A percentile compares a stretch with the other conserved stretches of the same genome.
phyloP scores from a whole-genome alignment of 1,140 invertebrate species.

The Vanessa tameamea region DNA sequence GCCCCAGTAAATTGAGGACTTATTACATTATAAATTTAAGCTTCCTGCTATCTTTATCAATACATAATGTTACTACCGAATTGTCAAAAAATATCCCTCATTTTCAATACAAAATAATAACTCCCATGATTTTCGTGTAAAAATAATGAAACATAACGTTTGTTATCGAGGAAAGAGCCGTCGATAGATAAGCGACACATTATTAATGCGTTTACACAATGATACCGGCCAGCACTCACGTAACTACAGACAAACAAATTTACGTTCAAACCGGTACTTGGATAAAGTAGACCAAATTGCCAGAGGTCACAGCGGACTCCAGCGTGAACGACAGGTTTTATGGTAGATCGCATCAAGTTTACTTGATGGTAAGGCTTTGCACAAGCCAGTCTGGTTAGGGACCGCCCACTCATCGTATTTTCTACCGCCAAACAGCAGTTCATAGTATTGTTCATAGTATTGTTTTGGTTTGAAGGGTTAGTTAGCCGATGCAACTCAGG shows the following conservation, averaged over 20 bases:
- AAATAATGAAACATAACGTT: slow-evolving; percentile 34
- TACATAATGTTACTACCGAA: background rate
- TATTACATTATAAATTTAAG: too few species aligned
- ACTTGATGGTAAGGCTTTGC: too few species aligned
- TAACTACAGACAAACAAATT: slow-evolving; percentile 31
- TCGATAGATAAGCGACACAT: slow-evolving; percentile 36
- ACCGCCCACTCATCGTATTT: too few species aligned
- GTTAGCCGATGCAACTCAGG: too few species aligned
- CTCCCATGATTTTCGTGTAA: slow-evolving; percentile 32
- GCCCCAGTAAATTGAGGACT: background rate
- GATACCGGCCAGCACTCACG: slow-evolving; percentile 38
- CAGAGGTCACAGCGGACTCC: too few species aligned
- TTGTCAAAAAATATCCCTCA: background rate
- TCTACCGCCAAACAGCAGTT: too few species aligned
- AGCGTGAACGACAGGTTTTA: too few species aligned
- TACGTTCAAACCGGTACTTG: background rate
- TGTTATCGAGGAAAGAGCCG: slow-evolving; percentile 31
- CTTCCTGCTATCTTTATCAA: too few species aligned
- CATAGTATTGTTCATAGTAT: too few species aligned
- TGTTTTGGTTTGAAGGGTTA: too few species aligned
- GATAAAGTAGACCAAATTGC: background rate
- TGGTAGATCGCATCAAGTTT: too few species aligned
- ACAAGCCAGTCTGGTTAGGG: too few species aligned
- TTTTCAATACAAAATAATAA: slow-evolving; percentile 35
- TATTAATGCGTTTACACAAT: slow-evolving; percentile 57